Conservation (phyloP, 2,888 invertebrate genomes). For the Apeira syringaria region DNA sequence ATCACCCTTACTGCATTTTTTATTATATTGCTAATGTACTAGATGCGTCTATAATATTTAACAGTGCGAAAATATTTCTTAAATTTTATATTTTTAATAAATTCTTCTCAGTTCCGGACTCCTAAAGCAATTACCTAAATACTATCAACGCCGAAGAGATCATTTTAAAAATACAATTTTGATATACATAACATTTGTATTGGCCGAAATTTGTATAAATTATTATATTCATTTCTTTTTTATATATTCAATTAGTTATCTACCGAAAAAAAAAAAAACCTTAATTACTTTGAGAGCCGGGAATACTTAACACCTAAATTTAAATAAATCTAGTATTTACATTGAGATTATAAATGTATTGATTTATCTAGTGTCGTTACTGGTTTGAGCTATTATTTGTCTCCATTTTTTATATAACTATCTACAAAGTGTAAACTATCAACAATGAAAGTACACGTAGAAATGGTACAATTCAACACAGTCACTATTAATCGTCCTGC, state of each 20-base stretch:
- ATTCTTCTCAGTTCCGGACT: constrained; percentile 81
- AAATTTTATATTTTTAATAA: constrained; percentile 75
- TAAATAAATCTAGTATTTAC: constrained; percentile 75
- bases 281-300: constrained; percentile 83
- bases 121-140: constrained; percentile 79
- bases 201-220: constrained; percentile 78
- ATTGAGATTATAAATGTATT: constrained; percentile 77
- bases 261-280: constrained; percentile 73
- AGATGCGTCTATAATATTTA: constrained; percentile 54
- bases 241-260: constrained; percentile 59
- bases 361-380: constrained; percentile 78
- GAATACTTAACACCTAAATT: constrained; percentile 73
- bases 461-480: background rate
- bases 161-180: constrained; percentile 81
- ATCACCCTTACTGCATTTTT: constrained; percentile 11
- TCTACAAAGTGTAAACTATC: constrained; percentile 36
- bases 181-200: constrained; percentile 77
- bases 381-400: constrained; percentile 73
- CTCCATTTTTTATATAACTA: constrained; percentile 49
- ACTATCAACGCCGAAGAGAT: constrained; percentile 78
- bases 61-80: constrained; percentile 83
- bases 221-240: constrained; percentile 54
- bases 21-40: constrained; percentile 14
- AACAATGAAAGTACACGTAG: constrained; percentile 19
- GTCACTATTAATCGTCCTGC: too few relatives aligned